Evolutionary conservation across 2,888 invertebrate genomes (phyloP), one percentile per base, ranked within the genome.

Genomic region (Scelioninae gen. 1): DNA sequence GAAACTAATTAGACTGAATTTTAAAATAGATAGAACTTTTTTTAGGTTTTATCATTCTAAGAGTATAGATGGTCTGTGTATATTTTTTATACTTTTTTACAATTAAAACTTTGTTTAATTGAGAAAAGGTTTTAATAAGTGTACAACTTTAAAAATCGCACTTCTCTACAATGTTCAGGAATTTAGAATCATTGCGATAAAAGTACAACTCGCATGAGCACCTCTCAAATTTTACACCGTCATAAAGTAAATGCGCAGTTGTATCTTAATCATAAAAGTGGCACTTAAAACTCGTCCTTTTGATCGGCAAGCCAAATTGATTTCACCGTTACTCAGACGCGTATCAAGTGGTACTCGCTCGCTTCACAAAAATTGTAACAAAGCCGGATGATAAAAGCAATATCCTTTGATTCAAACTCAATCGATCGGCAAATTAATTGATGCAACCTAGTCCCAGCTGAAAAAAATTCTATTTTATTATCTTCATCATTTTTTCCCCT

Each of bases 401-500:
- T 71, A 65, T 76, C 34, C 75, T 81, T 65, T 71, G 65, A 76
- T 81, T 74, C 34, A 79, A 66, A 71, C 51, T 69, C 63, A 56
- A 69, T 77, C 29, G 68, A 77, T 69, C 68, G 58, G 60, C 62
- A 58, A 53, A 77, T 77, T 55, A 77, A 77, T 69, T 58, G 49
- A 68, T 53, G 65, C 60, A 76, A 51, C 43, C 29, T 9, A 15
- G 15, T 40, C 34, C 32, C 65, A 56, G 40, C 23, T 29, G 16
- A 32, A 49, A 56, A 68, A 53, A 31, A 58, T 49, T 56, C 31
- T 56, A 32, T n/a, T n/a, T n/a, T 16, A 16, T 9, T 31, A 7
- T 32, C 32, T n/a, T 47, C 15, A 47, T 5, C 23, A 23, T 23
- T 16, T 11, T 16, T 5, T 49, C 5, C 8, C 8, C 8, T 7